A percentile compares a stretch with the other conserved stretches of the same genome.
phyloP scores from a whole-genome alignment of 2,113 vertebrate species.

The Otus sunia region DNA sequence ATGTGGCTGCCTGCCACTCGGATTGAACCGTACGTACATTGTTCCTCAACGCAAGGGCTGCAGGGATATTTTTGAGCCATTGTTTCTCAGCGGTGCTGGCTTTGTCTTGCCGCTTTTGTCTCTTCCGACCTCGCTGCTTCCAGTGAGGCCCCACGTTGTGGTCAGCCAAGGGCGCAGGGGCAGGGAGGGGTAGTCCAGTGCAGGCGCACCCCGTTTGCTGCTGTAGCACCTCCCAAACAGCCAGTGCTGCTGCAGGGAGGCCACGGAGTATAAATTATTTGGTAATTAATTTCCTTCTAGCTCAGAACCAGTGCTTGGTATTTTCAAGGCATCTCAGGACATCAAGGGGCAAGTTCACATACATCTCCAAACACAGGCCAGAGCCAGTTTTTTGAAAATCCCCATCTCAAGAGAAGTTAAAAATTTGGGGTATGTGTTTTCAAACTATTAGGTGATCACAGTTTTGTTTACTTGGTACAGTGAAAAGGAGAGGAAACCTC shows the following conservation, averaged over 20 bases:
- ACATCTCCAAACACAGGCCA: not conserved
- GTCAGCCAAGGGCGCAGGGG: not conserved
- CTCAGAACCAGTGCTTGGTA: not conserved
- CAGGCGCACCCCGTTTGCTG: fast-evolving
- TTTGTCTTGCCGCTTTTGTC: not conserved
- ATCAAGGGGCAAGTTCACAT: not conserved
- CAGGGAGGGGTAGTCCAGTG: not conserved
- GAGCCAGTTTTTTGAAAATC: not conserved
- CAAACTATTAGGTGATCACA: not conserved
- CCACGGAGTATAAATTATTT: fast-evolving
- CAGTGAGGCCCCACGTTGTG: not conserved
- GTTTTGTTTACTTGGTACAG: not conserved
- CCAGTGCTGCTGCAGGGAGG: not conserved
- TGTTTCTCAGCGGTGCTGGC: not conserved
- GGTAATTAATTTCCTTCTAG: not conserved
- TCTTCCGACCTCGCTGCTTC: not conserved
- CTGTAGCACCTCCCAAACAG: not conserved
- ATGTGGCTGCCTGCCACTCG: not conserved
- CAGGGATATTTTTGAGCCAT: not conserved
- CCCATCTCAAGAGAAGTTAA: not conserved
- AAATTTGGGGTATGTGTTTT: not conserved
- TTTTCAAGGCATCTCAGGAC: not conserved
- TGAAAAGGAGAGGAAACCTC: not conserved
- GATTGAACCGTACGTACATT: not conserved
- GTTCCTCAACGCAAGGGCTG: not conserved